Evolutionary conservation across 1,140 invertebrate species (phyloP).

Genomic region (Aleiodes sp.): DNA sequence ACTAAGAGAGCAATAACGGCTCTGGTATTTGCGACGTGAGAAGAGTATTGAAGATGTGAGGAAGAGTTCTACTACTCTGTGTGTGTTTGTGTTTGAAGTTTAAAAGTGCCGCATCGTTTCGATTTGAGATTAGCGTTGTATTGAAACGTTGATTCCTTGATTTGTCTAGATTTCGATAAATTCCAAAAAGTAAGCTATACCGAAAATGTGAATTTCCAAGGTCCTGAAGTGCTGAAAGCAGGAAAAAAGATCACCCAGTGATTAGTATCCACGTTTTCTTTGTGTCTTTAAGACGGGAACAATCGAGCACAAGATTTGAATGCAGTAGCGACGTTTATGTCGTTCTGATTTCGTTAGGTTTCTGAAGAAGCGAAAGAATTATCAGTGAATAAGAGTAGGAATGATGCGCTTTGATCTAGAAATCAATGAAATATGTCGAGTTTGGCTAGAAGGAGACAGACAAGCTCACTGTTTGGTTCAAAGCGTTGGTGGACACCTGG

Average conservation of each 20-base stretch:
- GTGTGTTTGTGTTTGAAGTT: conserved; percentile 31
- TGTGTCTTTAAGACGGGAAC: too few species aligned
- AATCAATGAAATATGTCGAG: conserved; percentile 52
- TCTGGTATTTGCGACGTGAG: conserved; percentile 32
- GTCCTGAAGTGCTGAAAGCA: too few species aligned
- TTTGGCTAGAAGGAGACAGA: conserved; percentile 53
- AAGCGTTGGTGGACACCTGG: conserved; percentile 63
- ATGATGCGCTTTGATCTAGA: too few species aligned
- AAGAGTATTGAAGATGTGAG: conserved; percentile 6
- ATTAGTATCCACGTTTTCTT: too few species aligned
- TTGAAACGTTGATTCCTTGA: conserved; percentile 57
- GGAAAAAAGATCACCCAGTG: too few species aligned
- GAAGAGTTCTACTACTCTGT: conserved; percentile 7
- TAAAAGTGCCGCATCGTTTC: conserved; percentile 39
- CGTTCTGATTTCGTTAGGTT: too few species aligned
- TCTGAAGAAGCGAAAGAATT: too few species aligned
- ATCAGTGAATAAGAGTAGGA: too few species aligned
- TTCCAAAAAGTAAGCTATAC: conserved; percentile 57
- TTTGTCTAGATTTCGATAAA: not conserved
- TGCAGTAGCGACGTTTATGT: too few species aligned
- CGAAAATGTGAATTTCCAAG: not conserved
- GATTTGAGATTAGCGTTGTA: conserved; percentile 44
- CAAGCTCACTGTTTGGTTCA: conserved; percentile 57
- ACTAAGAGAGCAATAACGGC: conserved; percentile 32
- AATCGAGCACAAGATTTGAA: too few species aligned